Base-by-base conservation (phyloP, 2,888 invertebrate species). In the Pogonocherus hispidulus region DNA sequence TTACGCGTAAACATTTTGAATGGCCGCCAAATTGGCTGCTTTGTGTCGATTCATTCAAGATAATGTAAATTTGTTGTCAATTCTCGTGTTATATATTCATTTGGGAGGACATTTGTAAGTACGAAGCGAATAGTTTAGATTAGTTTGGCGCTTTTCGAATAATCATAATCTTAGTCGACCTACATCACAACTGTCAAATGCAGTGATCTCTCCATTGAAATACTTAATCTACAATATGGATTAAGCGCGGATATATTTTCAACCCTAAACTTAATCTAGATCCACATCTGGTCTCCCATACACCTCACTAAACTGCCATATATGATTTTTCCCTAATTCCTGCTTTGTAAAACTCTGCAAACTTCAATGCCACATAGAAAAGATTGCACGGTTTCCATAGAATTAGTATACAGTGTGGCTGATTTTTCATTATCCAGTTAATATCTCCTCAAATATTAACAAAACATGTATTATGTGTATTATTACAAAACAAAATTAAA, bases 131-230 rank as follows among this genome's bases (percentile, higher is more conserved):
- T 65, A 67, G 67, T 64, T 69, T 55, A 71, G 71, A 71, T 71
- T 71, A 71, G 46, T 54, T 54, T 37, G 41, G 56, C 49, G 67
- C 66, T 72, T 72, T 72, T 41, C 66, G 55, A 49, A 62, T 49
- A 62, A 32, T 62, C 32, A 49, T 62, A 62, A 62, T 62, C 60
- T 62, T 47, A 47, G 54, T 16, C 71, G 79, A 79, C 80, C 80
- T 80, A 78, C 77, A 75, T 79, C 80, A 79, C 76, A 79, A 80
- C 78, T 80, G 80, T 79, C 79, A 80, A 78, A 76, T 67, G 72
- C 78, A 78, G 68, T 75, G 79, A 79, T 78, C 71, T 69, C 69
- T 72, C 69, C 73, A 76, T 78, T 79, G 71, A 76, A 76, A 76
- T 67, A 69, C 69, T 66, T 77, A 79, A 80, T 80, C 80, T 75